These are phyloP conservation scores for Catostomus latipinnis DNA, from an alignment of 2,797 vertebrate species.

Conservation along the genomic window DNA sequence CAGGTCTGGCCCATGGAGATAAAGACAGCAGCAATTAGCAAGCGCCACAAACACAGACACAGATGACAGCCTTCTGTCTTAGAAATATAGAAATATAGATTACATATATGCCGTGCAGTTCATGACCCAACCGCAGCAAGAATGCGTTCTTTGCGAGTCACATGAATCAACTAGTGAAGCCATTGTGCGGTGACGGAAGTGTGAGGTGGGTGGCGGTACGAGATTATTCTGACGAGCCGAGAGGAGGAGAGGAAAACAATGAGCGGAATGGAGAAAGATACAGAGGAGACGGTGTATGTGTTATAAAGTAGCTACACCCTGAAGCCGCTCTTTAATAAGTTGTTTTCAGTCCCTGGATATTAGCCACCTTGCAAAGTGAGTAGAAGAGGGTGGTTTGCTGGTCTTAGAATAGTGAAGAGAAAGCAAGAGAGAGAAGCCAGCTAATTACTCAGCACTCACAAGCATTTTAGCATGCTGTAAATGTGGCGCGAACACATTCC, in stretches of 20 bases:
- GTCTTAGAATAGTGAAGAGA: constrained; percentile 26
- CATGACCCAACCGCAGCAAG: constrained; percentile 49
- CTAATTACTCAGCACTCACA: constrained; percentile 57
- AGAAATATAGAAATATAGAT: constrained; percentile 32
- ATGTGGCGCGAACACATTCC: constrained; percentile 64
- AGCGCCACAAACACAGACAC: constrained; percentile 39
- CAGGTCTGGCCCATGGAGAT: constrained; percentile 66
- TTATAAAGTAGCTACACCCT: constrained; percentile 22
- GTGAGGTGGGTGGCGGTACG: constrained; percentile 70
- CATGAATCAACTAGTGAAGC: constrained; percentile 54
- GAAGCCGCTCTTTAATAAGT: constrained; percentile 44
- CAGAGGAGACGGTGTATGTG: constrained; percentile 12
- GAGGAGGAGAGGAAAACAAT: constrained; percentile 30
- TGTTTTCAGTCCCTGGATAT: constrained; percentile 45
- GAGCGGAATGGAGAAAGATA: constrained; percentile 8
- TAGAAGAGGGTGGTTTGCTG: constrained; percentile 64
- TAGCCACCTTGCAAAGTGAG: constrained; percentile 61
- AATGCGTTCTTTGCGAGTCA: constrained; percentile 34
- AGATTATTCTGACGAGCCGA: constrained; percentile 64
- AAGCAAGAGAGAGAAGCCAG: constrained; percentile 22
- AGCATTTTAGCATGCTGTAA: constrained; percentile 51
- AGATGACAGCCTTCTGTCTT: constrained; percentile 25
- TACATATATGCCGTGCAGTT: constrained; percentile 47
- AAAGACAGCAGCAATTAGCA: constrained; percentile 66
- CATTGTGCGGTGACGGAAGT: constrained; percentile 67